phyloP scores from a whole-genome alignment of 2,113 vertebrate species.

The Macquaria australasica region DNA sequence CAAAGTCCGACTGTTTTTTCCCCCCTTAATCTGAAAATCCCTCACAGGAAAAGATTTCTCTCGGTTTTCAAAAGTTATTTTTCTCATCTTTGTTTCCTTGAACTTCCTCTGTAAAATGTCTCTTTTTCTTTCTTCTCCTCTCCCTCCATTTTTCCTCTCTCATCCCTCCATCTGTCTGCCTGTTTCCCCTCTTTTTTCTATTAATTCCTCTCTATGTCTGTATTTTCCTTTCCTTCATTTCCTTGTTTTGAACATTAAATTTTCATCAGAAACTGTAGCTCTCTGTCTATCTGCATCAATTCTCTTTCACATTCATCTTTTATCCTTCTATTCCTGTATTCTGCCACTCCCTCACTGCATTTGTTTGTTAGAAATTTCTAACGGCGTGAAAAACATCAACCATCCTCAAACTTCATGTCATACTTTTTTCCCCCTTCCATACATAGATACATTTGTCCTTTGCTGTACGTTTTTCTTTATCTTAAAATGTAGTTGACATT shows the following conservation, averaged over 20 bases:
- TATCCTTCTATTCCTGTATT: too few relatives aligned
- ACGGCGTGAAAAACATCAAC: background rate
- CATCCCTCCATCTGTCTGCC: background rate
- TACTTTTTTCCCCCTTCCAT: background rate
- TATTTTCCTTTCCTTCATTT: background rate
- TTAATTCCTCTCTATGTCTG: background rate
- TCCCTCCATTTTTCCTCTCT: background rate
- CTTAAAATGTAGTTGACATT: too few relatives aligned
- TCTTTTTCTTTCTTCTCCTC: background rate
- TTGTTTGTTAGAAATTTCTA: background rate
- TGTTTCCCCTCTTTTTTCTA: background rate
- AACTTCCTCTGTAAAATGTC: background rate
- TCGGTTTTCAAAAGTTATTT: background rate
- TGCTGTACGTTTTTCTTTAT: too few relatives aligned
- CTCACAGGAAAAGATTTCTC: slow-evolving; percentile 42
- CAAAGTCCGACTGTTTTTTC: slow-evolving; percentile 35
- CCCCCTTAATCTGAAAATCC: slow-evolving; percentile 67
- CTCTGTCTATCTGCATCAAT: background rate
- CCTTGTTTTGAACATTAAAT: background rate
- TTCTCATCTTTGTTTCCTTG: slow-evolving; percentile 16
- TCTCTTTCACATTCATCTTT: background rate
- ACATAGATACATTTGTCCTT: too few relatives aligned
- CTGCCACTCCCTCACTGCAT: too few relatives aligned
- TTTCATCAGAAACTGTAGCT: background rate
- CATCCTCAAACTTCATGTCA: background rate